phyloP scores from a whole-genome alignment of 2,113 vertebrate species.

The Leiothrix lutea region DNA sequence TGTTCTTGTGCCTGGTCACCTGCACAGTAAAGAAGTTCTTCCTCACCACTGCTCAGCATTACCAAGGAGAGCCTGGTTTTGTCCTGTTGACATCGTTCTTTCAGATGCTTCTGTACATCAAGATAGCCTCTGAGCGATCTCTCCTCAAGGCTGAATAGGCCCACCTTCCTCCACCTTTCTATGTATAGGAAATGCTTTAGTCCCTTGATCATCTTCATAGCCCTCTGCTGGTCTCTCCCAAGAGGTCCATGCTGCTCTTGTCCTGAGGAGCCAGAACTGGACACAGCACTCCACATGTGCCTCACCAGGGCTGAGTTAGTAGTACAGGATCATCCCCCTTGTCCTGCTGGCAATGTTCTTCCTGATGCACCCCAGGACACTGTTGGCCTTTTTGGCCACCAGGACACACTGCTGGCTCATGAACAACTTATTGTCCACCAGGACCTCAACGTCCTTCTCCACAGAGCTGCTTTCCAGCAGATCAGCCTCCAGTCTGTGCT shows the following conservation, averaged over 20 bases:
- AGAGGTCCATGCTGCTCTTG: fast-evolving
- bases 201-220: not conserved
- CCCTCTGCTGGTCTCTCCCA: not conserved
- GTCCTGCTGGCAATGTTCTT: fast-evolving
- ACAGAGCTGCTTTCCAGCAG: not conserved
- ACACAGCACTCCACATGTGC: not conserved
- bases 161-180: not conserved
- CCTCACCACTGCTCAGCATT: not conserved
- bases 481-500: not conserved
- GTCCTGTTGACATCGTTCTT: not conserved
- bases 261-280: not conserved
- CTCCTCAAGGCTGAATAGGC: not conserved
- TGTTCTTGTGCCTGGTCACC: not conserved
- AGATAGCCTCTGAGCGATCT: not conserved
- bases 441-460: not conserved
- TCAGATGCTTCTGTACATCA: not conserved
- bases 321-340: fast-evolving
- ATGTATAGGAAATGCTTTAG: not conserved
- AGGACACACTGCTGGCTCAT: not conserved
- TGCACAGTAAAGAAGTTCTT: not conserved
- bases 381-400: not conserved
- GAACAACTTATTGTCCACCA: not conserved
- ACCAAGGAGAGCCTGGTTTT: not conserved
- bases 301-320: not conserved
- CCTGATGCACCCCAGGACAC: too few relatives aligned